Evolutionary conservation across 2,113 vertebrate species (phyloP).

Genomic region (Manacus vitellinus): DNA sequence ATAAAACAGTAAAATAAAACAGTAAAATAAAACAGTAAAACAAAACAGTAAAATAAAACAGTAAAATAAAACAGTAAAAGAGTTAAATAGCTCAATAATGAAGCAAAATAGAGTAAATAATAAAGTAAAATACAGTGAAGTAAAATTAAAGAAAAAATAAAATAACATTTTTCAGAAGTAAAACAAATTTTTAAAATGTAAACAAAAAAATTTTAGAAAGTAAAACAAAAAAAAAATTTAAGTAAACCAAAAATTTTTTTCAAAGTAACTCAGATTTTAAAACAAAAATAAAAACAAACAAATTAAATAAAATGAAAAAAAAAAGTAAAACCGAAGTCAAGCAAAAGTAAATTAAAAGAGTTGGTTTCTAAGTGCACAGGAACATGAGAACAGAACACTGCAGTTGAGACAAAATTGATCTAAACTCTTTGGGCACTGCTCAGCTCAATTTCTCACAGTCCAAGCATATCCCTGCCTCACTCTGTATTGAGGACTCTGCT

Average conservation of each 20-base stretch:
- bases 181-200: neutral
- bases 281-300: neutral
- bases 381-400: neutral
- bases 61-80: too few relatives aligned
- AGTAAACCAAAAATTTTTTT: neutral
- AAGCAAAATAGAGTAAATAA: neutral
- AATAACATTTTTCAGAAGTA: neutral
- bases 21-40: too few relatives aligned
- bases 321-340: neutral
- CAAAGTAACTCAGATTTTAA: neutral
- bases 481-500: neutral
- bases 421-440: neutral
- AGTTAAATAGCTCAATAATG: neutral
- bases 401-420: neutral
- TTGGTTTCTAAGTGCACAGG: neutral
- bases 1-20: too few relatives aligned
- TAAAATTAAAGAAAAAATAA: neutral
- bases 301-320: neutral
- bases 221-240: neutral
- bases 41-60: too few relatives aligned
- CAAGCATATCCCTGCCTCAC: neutral
- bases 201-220: neutral
- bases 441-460: neutral
- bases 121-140: neutral
- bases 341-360: neutral